Percentiles rank a stretch among this genome's conserved stretches.
Conservation (phyloP, 2,888 invertebrate species). For the Sinohyriopsis cumingii region DNA sequence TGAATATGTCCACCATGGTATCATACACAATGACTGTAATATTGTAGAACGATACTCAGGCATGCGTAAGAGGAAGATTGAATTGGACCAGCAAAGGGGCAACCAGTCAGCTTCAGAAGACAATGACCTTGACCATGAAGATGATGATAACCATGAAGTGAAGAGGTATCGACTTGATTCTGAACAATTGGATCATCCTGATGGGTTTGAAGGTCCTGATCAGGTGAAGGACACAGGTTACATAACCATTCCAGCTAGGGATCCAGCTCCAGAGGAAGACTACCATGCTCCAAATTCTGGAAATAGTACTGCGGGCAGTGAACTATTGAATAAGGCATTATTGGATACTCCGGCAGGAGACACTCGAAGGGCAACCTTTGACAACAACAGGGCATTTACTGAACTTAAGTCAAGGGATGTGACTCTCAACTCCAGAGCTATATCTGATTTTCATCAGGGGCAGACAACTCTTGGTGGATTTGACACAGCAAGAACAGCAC, state of each 20-base stretch:
- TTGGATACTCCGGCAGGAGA: too few species aligned
- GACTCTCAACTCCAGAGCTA: too few species aligned
- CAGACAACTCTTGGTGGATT: too few species aligned
- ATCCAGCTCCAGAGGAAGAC: slow-evolving; percentile 3
- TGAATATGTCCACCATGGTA: slow-evolving; percentile 31
- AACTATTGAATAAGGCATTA: too few species aligned
- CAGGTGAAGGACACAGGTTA: slow-evolving; percentile 3
- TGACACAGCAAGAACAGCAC: too few species aligned
- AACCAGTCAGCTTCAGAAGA: not conserved
- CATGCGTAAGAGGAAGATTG: slow-evolving; percentile 33
- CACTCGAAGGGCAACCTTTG: too few species aligned
- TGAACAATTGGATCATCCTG: too few species aligned
- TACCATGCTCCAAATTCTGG: not conserved
- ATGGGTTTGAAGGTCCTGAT: not conserved
- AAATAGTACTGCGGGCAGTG: too few species aligned
- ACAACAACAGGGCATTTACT: too few species aligned
- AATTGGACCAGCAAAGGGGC: slow-evolving; percentile 13
- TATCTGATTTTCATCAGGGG: too few species aligned
- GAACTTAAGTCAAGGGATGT: too few species aligned
- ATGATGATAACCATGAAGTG: not conserved
- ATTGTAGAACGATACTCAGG: slow-evolving; percentile 33
- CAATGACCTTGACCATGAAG: slow-evolving; percentile 12
- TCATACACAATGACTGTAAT: slow-evolving; percentile 24
- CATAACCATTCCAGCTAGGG: not conserved
- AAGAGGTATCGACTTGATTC: too few species aligned